Base-by-base conservation (phyloP, 2,113 vertebrate genomes). In the Sinocyclocheilus anophthalmus region DNA sequence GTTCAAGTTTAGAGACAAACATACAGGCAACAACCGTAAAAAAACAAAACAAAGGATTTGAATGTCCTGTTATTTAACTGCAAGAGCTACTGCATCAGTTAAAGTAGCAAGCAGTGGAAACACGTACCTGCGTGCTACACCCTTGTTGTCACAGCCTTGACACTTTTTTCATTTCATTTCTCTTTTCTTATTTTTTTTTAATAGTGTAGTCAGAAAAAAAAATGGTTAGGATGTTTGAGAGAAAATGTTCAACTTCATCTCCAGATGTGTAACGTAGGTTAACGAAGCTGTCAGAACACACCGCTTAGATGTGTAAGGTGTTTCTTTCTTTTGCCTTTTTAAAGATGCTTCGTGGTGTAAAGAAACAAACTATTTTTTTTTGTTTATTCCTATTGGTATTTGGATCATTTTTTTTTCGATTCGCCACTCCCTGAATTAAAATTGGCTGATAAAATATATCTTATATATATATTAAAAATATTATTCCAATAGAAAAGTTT, bases 271-370 rank as follows among this genome's bases (percentile, higher is more conserved):
- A 83, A 83, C 11, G 45, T 57, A 24, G 73, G 37, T 48, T n/a
- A 73, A 9, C 14, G 85, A 24, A 48, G n/a, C 81, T 83, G 70
- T 85, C 79, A 13, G 20, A 57, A 53, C 82, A 33, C 81, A 81
- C 59, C 42, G 37, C 79, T 84, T 57, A 63, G 50, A 55, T 9
- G 79, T 83, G 83, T 73, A 79, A 88, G 82, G 83, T 87, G 57
- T 88, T 80, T 57, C 73, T 20, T 87, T 84, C 65, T 59, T 85
- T 87, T 87, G 82, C 69, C 63, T 84, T 85, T 88, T 89, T 87
- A 53, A 69, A 85, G 84, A 86, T 87, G 42, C 55, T 87, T 78
- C 59, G 24, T 75, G 67, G 67, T 84, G 55, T 24, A 73, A 30
- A 13, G 61, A 78, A 73, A 67, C 85, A 63, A 76, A 65, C 24